phyloP scores from a whole-genome alignment of 1,140 invertebrate genomes.

The Anastrepha obliqua region DNA sequence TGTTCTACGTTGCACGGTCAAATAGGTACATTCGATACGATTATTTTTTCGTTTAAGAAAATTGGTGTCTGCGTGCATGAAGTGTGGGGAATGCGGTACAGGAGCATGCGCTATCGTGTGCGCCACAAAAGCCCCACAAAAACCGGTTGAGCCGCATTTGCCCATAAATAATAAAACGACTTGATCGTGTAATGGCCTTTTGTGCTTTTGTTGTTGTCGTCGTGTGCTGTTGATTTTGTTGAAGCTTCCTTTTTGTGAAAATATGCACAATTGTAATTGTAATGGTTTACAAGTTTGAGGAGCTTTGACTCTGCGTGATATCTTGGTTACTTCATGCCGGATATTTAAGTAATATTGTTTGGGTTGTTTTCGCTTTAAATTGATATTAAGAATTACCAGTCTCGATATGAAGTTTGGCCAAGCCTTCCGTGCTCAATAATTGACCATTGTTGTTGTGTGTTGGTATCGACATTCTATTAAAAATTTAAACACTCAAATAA shows the following conservation, averaged over 20 bases:
- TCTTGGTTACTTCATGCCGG: background rate
- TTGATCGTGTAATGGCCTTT: conserved; percentile 5
- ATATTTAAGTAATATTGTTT: too few species aligned
- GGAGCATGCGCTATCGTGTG: background rate
- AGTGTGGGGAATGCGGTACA: background rate
- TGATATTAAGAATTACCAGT: too few species aligned
- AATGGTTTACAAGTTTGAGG: background rate
- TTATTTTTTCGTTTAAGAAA: background rate
- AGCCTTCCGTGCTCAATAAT: too few species aligned
- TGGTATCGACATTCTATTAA: too few species aligned
- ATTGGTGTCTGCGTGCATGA: background rate
- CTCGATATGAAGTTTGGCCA: too few species aligned
- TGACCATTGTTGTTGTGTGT: too few species aligned
- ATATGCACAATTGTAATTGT: background rate
- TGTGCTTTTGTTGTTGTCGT: background rate
- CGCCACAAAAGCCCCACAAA: background rate
- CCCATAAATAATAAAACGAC: conserved; percentile 29
- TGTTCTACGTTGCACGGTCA: background rate
- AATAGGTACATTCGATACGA: background rate
- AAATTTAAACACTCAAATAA: too few species aligned
- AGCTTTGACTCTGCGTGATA: background rate
- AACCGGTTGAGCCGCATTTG: conserved; percentile 37
- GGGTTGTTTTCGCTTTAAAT: too few species aligned
- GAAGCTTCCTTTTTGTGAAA: background rate
- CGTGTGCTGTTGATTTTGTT: background rate